phyloP scores from a whole-genome alignment of 2,888 invertebrate species.

The Sinotaia quadrata region DNA sequence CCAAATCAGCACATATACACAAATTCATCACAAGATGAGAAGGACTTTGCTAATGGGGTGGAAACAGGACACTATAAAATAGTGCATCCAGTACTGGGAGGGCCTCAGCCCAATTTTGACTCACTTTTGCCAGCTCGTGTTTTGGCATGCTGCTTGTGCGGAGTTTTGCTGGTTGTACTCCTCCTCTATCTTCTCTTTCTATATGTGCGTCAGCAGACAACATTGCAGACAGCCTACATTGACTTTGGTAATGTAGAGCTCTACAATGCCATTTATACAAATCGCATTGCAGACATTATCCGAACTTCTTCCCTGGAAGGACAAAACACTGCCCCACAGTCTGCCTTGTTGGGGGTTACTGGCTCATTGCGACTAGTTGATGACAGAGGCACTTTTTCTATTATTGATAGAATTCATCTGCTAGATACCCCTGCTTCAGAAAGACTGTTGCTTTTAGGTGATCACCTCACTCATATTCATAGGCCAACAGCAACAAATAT shows the following conservation, averaged over 20 bases:
- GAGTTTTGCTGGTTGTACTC: neutral
- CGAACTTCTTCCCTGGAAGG: neutral
- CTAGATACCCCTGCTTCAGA: too few relatives aligned
- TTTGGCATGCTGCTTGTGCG: conserved; percentile 17
- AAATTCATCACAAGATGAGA: neutral
- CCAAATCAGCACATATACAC: neutral
- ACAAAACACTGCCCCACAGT: neutral
- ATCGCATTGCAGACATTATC: conserved; percentile 22
- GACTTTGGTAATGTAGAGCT: conserved; percentile 27
- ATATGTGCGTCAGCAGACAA: conserved; percentile 19
- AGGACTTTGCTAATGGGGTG: neutral
- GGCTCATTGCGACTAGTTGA: neutral
- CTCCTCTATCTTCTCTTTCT: conserved; percentile 27
- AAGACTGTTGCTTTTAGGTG: too few relatives aligned
- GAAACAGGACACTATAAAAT: neutral
- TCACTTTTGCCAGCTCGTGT: neutral
- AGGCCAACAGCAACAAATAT: too few relatives aligned
- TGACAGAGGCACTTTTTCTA: too few relatives aligned
- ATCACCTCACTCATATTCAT: too few relatives aligned
- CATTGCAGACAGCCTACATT: conserved; percentile 9
- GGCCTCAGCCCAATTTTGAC: neutral
- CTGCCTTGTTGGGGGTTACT: neutral
- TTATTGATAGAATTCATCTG: too few relatives aligned
- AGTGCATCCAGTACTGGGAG: conserved; percentile 8
- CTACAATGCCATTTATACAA: conserved; percentile 18